Evolutionary conservation across 1,140 invertebrate genomes (phyloP).

Genomic region (Drosophila trapezifrons): DNA sequence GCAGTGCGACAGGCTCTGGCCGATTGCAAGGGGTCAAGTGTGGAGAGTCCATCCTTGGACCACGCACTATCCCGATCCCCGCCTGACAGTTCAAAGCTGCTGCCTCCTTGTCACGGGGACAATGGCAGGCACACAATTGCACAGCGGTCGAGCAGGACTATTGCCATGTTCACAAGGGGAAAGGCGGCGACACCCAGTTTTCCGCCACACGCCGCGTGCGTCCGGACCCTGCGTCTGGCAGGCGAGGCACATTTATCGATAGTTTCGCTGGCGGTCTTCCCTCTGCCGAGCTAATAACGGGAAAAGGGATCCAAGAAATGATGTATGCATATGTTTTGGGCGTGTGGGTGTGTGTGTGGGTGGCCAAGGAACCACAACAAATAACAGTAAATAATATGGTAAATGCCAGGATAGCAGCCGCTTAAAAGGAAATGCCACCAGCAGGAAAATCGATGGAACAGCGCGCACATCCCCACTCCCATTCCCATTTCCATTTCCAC

Average conservation of each 20-base stretch:
- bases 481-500: slow-evolving; percentile 41
- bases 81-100: slow-evolving; percentile 40
- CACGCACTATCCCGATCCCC: slow-evolving; percentile 29
- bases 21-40: slow-evolving; percentile 56
- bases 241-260: slow-evolving; percentile 55
- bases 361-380: slow-evolving; percentile 57
- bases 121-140: slow-evolving; percentile 31
- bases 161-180: slow-evolving; percentile 40
- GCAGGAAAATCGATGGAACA: slow-evolving; percentile 69
- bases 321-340: slow-evolving; percentile 48
- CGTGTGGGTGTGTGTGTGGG: slow-evolving; percentile 9
- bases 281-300: slow-evolving; percentile 50
- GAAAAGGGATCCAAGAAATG: slow-evolving; percentile 40
- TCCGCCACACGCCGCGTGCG: slow-evolving; percentile 10
- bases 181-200: background rate
- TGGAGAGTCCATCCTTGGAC: slow-evolving; percentile 32
- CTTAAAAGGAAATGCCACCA: slow-evolving; percentile 41
- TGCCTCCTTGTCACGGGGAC: slow-evolving; percentile 32
- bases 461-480: slow-evolving; percentile 37
- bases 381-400: slow-evolving; percentile 72
- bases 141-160: slow-evolving; percentile 46
- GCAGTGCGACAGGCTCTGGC: slow-evolving; percentile 27
- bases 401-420: slow-evolving; percentile 60
- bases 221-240: slow-evolving; percentile 24
- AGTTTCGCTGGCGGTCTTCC: slow-evolving; percentile 21